phyloP scores from a whole-genome alignment of 2,888 invertebrate species.

The Cremastobaeus sp. region DNA sequence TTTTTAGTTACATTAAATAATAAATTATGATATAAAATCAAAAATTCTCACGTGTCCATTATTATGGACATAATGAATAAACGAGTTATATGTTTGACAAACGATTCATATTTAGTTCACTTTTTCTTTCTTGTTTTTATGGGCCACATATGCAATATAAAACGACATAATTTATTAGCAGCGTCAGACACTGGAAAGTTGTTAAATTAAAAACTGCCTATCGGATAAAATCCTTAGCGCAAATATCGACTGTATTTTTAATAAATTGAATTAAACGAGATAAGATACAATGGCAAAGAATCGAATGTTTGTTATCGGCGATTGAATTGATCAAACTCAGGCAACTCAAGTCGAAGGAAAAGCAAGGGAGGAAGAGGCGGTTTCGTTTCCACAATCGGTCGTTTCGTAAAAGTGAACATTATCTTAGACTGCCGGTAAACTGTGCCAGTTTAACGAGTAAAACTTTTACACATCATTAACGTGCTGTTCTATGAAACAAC shows the following conservation, averaged over 20 bases:
- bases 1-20: too few relatives aligned
- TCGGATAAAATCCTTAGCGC: too few relatives aligned
- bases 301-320: conserved; percentile 27
- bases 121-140: too few relatives aligned
- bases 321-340: conserved; percentile 24
- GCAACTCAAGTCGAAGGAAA: conserved; percentile 7
- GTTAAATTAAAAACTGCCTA: too few relatives aligned
- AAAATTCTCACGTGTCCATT: too few relatives aligned
- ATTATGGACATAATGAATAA: too few relatives aligned
- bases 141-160: too few relatives aligned
- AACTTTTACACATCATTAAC: conserved; percentile 59
- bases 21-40: too few relatives aligned
- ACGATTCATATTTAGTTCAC: too few relatives aligned
- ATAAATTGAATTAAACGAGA: not conserved
- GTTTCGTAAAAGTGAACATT: conserved; percentile 44
- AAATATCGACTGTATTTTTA: not conserved
- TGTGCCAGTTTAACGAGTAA: conserved; percentile 53
- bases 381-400: conserved; percentile 31
- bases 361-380: not conserved
- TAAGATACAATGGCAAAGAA: conserved; percentile 26
- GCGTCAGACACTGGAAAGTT: too few relatives aligned
- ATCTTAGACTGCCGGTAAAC: conserved; percentile 35
- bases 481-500: conserved; percentile 51
- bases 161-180: too few relatives aligned
- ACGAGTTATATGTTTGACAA: too few relatives aligned